These are phyloP conservation scores for Pachypsylla venusta DNA, from an alignment of 1,140 invertebrate species.

Conservation along the genomic window DNA sequence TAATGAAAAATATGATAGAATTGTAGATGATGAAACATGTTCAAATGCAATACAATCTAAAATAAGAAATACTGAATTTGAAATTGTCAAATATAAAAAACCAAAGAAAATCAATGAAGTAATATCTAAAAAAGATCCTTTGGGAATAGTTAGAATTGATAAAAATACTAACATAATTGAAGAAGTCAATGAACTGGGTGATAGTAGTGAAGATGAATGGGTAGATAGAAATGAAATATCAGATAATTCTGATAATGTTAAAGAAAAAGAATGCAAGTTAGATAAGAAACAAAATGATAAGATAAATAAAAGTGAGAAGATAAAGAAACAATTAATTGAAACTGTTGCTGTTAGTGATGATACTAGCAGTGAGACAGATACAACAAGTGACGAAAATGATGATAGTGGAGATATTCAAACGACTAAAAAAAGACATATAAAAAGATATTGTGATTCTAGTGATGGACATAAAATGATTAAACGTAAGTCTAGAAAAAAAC, in stretches of 20 bases:
- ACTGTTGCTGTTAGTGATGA: too few species aligned
- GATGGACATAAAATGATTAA: neutral
- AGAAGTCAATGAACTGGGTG: neutral
- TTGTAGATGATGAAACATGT: too few species aligned
- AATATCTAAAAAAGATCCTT: too few species aligned
- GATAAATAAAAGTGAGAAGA: neutral
- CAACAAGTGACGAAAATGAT: neutral
- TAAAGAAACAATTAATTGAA: neutral
- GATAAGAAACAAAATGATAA: neutral
- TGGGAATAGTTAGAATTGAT: too few species aligned
- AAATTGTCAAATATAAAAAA: too few species aligned
- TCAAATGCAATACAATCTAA: too few species aligned
- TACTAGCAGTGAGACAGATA: neutral
- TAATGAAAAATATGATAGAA: too few species aligned
- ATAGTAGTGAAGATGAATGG: neutral
- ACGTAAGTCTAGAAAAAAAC: neutral
- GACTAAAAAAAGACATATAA: neutral
- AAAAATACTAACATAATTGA: too few species aligned
- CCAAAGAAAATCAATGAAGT: too few species aligned
- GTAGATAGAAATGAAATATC: neutral
- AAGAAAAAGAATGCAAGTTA: neutral
- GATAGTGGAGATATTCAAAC: neutral
- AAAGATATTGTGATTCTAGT: neutral
- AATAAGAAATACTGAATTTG: too few species aligned
- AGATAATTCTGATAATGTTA: neutral